Conservation (phyloP, 2,113 vertebrate genomes). For the Arothron firmamentum region DNA sequence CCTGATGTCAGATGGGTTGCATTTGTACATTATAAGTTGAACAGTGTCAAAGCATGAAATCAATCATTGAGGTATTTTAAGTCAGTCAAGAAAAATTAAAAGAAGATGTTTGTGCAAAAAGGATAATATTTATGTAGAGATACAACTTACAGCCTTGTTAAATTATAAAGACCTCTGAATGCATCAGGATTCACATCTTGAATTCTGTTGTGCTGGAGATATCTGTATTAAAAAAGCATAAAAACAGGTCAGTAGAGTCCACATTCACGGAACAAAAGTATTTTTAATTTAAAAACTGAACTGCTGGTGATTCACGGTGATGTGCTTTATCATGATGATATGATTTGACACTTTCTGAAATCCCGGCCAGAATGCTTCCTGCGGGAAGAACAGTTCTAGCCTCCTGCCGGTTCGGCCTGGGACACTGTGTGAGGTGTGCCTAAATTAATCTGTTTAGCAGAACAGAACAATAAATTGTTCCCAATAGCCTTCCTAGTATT, state of each 20-base stretch:
- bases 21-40: too few relatives aligned
- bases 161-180: slow-evolving; percentile 86
- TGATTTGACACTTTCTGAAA: neutral
- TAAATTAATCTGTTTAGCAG: slow-evolving; percentile 4
- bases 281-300: neutral
- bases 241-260: neutral
- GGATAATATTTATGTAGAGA: neutral
- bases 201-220: slow-evolving; percentile 89
- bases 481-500: neutral
- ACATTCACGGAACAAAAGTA: neutral
- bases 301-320: neutral
- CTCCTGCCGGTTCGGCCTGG: neutral
- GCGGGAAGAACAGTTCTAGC: slow-evolving; percentile 6
- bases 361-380: neutral
- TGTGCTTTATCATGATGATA: neutral
- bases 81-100: neutral
- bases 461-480: slow-evolving; percentile 14
- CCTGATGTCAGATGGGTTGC: too few relatives aligned
- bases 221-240: slow-evolving; percentile 67
- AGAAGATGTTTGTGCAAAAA: neutral
- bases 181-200: slow-evolving; percentile 78
- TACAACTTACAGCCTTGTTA: slow-evolving; percentile 88
- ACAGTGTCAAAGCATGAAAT: neutral
- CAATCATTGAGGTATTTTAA: neutral
- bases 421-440: slow-evolving; percentile 7